Percentiles rank a stretch among this genome's conserved stretches.
Conservation (phyloP, 1,140 invertebrate genomes). For the Agraylea sexmaculata region DNA sequence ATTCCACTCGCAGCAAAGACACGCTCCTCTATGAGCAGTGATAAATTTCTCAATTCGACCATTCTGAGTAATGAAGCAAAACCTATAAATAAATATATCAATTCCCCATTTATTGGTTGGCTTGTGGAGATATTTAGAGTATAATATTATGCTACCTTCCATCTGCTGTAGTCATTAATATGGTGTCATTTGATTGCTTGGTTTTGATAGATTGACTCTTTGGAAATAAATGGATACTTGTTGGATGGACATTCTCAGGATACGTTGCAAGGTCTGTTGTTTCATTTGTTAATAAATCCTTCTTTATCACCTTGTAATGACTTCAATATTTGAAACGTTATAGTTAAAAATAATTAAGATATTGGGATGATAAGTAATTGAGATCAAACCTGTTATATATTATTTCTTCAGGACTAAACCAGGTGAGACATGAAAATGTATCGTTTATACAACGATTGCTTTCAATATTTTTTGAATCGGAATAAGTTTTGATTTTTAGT, state of each 20-base stretch:
- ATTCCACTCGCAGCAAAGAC: slow-evolving; percentile 78
- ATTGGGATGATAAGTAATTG: too few relatives aligned
- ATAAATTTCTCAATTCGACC: slow-evolving; percentile 88
- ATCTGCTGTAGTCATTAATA: slow-evolving; percentile 83
- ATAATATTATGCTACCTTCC: slow-evolving; percentile 41
- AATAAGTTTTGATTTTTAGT: too few relatives aligned
- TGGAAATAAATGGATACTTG: slow-evolving; percentile 73
- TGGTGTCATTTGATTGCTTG: slow-evolving; percentile 68
- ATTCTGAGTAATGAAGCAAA: slow-evolving; percentile 76
- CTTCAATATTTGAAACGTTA: too few relatives aligned
- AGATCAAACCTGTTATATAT: too few relatives aligned
- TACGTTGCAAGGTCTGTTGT: slow-evolving; percentile 64
- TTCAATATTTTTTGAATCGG: too few relatives aligned
- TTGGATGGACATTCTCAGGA: slow-evolving; percentile 74
- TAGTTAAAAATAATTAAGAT: too few relatives aligned
- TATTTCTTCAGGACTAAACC: too few relatives aligned
- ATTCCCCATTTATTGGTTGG: slow-evolving; percentile 3
- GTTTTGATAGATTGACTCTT: slow-evolving; percentile 38
- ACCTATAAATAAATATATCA: slow-evolving; percentile 39
- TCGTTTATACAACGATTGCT: too few relatives aligned
- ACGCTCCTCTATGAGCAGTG: slow-evolving; percentile 86
- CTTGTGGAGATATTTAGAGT: slow-evolving; percentile 5
- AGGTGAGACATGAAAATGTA: too few relatives aligned
- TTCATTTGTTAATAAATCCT: slow-evolving; percentile 73
- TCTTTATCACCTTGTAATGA: slow-evolving; percentile 80